These are phyloP conservation scores for Aphaenogaster rudis DNA, from an alignment of 1,140 invertebrate genomes.

Conservation along the genomic window DNA sequence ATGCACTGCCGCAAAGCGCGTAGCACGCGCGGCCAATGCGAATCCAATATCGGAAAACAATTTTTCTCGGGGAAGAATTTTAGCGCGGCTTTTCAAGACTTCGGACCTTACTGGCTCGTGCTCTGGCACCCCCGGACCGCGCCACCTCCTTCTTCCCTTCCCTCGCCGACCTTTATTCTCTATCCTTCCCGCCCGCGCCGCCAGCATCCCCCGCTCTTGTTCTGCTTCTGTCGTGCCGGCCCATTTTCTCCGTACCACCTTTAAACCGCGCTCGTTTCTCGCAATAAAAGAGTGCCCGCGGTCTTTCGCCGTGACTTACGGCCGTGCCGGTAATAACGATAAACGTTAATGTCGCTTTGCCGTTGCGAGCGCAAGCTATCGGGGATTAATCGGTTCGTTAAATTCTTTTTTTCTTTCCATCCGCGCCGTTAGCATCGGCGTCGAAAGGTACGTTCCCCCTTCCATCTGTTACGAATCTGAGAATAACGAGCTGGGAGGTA, in stretches of 20 bases:
- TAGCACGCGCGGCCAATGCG: conserved; percentile 78
- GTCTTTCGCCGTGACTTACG: conserved; percentile 73
- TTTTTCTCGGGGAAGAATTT: conserved; percentile 83
- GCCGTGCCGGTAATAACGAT: conserved; percentile 73
- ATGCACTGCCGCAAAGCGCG: conserved; percentile 79
- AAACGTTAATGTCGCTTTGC: conserved; percentile 76
- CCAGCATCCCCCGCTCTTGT: conserved; percentile 53
- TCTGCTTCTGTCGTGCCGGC: conserved; percentile 69
- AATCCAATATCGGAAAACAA: conserved; percentile 86
- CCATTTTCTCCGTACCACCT: conserved; percentile 75
- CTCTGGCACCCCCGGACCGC: conserved; percentile 26
- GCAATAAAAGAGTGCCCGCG: conserved; percentile 72
- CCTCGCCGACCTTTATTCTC: conserved; percentile 24
- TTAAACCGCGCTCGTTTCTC: conserved; percentile 77
- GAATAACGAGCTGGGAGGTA: not conserved
- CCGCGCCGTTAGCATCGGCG: conserved; percentile 28
- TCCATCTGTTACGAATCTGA: conserved; percentile 48
- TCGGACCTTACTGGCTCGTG: conserved; percentile 75
- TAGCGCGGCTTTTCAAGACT: conserved; percentile 78
- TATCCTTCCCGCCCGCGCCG: not conserved
- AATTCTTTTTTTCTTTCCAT: conserved; percentile 62
- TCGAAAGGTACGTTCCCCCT: conserved; percentile 3
- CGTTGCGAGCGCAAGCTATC: conserved; percentile 55
- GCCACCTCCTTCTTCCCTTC: not conserved
- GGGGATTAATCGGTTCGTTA: conserved; percentile 74